Evolutionary conservation across 1,140 invertebrate genomes (phyloP).

Genomic region (Drosophila yakuba): DNA sequence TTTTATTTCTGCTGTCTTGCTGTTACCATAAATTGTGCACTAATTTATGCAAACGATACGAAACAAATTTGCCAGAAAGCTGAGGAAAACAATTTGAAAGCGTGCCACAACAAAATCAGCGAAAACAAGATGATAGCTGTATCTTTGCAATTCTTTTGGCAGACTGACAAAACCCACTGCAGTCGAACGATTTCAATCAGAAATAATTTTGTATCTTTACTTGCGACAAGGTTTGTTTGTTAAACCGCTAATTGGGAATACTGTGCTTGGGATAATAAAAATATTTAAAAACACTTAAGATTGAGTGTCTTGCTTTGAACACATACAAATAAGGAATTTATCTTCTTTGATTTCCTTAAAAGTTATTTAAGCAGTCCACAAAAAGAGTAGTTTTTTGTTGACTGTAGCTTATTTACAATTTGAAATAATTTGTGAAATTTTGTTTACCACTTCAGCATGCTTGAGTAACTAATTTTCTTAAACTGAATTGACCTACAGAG

Average conservation of each 20-base stretch:
- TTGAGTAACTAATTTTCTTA: slow-evolving; percentile 9
- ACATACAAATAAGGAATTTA: neutral
- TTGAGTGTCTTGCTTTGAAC: neutral
- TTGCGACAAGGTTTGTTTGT: slow-evolving; percentile 3
- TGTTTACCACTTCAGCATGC: too few relatives aligned
- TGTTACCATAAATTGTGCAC: slow-evolving; percentile 18
- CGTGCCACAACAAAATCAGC: slow-evolving; percentile 17
- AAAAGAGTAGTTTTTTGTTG: too few relatives aligned
- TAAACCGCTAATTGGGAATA: slow-evolving; percentile 31
- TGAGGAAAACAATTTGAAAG: slow-evolving; percentile 10
- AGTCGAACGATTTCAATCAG: slow-evolving; percentile 34
- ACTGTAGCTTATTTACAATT: too few relatives aligned
- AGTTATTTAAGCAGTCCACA: too few relatives aligned
- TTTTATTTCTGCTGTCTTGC: neutral
- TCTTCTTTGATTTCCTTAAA: neutral
- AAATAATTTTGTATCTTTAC: slow-evolving; percentile 25
- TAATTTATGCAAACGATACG: slow-evolving; percentile 27
- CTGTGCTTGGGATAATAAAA: neutral
- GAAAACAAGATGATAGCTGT: slow-evolving; percentile 21
- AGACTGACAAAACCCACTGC: slow-evolving; percentile 29
- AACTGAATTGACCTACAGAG: slow-evolving; percentile 11
- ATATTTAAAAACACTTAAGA: neutral
- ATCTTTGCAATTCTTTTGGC: slow-evolving; percentile 43
- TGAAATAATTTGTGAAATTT: neutral
- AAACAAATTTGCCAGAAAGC: slow-evolving; percentile 11